Evolutionary conservation across 2,888 invertebrate species (phyloP).

Genomic region (Hylaea fasciaria): DNA sequence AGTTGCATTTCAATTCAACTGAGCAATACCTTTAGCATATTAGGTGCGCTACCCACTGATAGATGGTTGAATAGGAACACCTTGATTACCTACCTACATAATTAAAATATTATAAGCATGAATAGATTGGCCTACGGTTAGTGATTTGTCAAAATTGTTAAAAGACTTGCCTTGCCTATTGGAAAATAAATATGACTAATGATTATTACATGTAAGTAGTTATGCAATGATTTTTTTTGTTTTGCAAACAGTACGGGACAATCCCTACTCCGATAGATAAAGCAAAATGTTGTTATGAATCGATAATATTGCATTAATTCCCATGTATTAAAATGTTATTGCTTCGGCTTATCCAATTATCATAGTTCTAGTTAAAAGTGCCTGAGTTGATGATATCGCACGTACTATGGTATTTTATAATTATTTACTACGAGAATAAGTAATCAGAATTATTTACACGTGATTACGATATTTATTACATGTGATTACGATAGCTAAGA

Average conservation of each 20-base stretch:
- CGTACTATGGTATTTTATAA: background rate
- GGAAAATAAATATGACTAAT: too few species aligned
- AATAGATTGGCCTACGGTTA: too few species aligned
- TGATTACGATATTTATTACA: background rate
- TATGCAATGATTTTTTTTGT: background rate
- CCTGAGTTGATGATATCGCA: background rate
- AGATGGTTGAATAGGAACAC: too few species aligned
- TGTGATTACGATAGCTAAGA: background rate
- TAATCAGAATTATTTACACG: background rate
- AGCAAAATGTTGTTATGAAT: conserved; percentile 1
- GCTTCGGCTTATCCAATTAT: conserved; percentile 48
- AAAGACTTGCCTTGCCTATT: too few species aligned
- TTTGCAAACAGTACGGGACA: background rate
- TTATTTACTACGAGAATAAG: background rate
- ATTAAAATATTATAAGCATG: too few species aligned
- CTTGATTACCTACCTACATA: too few species aligned
- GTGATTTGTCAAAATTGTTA: too few species aligned
- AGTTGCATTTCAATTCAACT: too few species aligned
- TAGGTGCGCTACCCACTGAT: too few species aligned
- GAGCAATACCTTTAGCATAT: too few species aligned
- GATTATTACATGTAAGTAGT: background rate
- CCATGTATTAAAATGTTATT: conserved; percentile 19
- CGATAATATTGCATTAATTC: conserved; percentile 15
- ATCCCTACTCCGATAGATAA: background rate
- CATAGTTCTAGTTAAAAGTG: conserved; percentile 32